Percentiles rank a stretch among this genome's conserved stretches.
phyloP scores from a whole-genome alignment of 2,113 vertebrate genomes.

The Daubentonia madagascariensis region DNA sequence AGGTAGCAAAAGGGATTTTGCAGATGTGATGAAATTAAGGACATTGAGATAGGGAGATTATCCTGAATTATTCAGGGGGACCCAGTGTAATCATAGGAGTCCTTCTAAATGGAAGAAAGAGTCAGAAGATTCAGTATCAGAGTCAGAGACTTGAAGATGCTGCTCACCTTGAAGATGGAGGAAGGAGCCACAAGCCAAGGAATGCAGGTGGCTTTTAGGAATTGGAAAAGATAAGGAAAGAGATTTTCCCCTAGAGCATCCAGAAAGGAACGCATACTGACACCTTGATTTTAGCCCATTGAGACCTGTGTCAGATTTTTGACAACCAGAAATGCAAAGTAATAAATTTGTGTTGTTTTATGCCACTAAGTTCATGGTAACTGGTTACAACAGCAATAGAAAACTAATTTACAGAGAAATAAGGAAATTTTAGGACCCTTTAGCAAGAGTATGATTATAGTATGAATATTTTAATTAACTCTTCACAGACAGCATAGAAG shows the following conservation, averaged over 20 bases:
- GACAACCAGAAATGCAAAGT: neutral
- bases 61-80: neutral
- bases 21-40: neutral
- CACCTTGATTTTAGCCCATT: neutral
- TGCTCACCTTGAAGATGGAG: neutral
- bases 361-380: neutral
- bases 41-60: neutral
- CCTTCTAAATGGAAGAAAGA: neutral
- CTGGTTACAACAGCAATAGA: neutral
- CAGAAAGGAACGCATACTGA: neutral
- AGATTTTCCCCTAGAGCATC: neutral
- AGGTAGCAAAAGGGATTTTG: neutral
- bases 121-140: neutral
- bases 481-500: neutral
- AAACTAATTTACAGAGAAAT: neutral
- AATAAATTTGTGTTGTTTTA: neutral
- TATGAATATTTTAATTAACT: neutral
- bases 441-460: neutral
- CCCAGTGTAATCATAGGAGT: neutral
- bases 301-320: neutral
- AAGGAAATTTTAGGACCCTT: neutral
- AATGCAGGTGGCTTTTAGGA: neutral
- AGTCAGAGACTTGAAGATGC: neutral
- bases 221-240: neutral
- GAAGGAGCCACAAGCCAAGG: neutral